Evolutionary conservation across 2,888 invertebrate genomes (phyloP).

Genomic region (Pycnomerus fuliginosus): DNA sequence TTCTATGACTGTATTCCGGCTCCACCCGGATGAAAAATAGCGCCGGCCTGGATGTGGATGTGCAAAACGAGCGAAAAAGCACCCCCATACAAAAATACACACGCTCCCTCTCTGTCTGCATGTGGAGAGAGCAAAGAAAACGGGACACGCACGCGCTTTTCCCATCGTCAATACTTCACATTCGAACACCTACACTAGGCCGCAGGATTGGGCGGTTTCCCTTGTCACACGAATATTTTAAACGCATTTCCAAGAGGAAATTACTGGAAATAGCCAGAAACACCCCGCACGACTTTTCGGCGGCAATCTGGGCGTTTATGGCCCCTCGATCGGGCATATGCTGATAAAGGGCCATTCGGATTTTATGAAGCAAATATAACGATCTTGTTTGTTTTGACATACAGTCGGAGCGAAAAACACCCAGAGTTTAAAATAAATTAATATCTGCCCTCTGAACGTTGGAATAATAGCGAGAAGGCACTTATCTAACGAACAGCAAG

Average conservation of each 20-base stretch:
- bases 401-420: no score
- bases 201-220: slow-evolving; percentile 46
- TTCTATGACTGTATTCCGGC: slow-evolving; percentile 39
- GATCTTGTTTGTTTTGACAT: slow-evolving; percentile 39
- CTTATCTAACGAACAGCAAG: no score
- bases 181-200: slow-evolving; percentile 51
- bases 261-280: no score
- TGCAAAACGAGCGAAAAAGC: slow-evolving; percentile 47
- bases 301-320: no score
- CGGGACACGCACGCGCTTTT: slow-evolving; percentile 48
- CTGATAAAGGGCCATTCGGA: slow-evolving; percentile 42
- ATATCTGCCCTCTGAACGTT: no score
- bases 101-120: slow-evolving; percentile 38
- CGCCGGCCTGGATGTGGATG: slow-evolving; percentile 45
- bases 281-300: no score
- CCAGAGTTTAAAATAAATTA: no score
- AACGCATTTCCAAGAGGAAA: no score
- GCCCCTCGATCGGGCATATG: no score
- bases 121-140: slow-evolving; percentile 37
- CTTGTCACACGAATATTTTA: no score
- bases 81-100: slow-evolving; percentile 45
- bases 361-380: slow-evolving; percentile 46
- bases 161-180: slow-evolving; percentile 51
- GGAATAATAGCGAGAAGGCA: no score
- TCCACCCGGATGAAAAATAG: slow-evolving; percentile 53